Conservation (phyloP, 2,797 vertebrate genomes). For the Enteromius unitaeniatus region DNA sequence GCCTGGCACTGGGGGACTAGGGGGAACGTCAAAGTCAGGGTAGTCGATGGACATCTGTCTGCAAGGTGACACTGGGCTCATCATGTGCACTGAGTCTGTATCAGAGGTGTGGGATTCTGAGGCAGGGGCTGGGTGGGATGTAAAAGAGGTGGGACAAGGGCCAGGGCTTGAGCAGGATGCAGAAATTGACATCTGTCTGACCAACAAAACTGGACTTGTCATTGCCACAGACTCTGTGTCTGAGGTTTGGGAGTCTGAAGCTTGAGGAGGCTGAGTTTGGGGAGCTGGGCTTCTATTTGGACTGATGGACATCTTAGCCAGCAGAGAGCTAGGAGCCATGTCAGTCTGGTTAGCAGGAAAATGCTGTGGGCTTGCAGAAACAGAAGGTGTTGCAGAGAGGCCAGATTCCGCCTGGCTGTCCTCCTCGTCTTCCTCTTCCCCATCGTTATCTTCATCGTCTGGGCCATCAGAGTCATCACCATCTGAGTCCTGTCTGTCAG, state of each 20-base stretch:
- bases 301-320: constrained; percentile 92
- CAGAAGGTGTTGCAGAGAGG: constrained; percentile 91
- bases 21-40: constrained; percentile 80
- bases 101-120: constrained; percentile 75
- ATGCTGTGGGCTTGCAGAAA: constrained; percentile 93
- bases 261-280: constrained; percentile 57
- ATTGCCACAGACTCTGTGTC: constrained; percentile 65
- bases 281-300: constrained; percentile 61
- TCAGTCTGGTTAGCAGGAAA: constrained; percentile 82
- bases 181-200: constrained; percentile 83
- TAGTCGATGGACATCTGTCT: constrained; percentile 93
- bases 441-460: constrained; percentile 95
- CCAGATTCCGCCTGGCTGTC: constrained; percentile 95
- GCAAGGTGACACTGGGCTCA: constrained; percentile 83
- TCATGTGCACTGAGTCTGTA: constrained; percentile 74
- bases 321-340: constrained; percentile 85
- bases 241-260: constrained; percentile 45
- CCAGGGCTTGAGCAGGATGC: constrained; percentile 71
- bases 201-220: constrained; percentile 73
- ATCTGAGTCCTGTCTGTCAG: constrained; percentile 88
- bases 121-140: constrained; percentile 59
- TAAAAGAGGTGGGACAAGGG: constrained; percentile 60
- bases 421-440: constrained; percentile 96
- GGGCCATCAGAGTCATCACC: constrained; percentile 93
- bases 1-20: constrained; percentile 72